Evolutionary conservation across 2,888 invertebrate genomes (phyloP).

Genomic region (Hemicrepidius hirtus): DNA sequence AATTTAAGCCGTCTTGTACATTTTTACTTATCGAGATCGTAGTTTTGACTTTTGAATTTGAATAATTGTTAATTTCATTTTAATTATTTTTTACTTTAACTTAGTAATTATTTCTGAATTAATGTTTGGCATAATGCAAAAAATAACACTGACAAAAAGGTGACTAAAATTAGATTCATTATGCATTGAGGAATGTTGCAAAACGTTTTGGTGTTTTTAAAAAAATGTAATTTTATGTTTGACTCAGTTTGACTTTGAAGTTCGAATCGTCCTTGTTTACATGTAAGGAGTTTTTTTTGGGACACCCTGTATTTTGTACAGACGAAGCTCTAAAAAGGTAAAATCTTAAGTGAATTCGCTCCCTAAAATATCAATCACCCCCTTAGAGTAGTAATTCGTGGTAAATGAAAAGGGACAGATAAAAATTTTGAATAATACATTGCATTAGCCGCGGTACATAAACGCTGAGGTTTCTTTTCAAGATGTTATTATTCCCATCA

Average conservation of each 20-base stretch:
- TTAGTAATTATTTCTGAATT: too few species aligned
- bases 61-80: constrained; percentile 35
- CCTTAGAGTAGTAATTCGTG: background rate
- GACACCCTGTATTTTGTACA: too few species aligned
- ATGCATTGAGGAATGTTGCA: too few species aligned
- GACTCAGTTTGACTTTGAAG: too few species aligned
- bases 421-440: constrained; percentile 19
- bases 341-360: too few species aligned
- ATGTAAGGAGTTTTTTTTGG: too few species aligned
- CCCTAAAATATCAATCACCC: background rate
- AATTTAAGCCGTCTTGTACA: constrained; percentile 20
- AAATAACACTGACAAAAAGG: too few species aligned
- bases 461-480: constrained; percentile 45
- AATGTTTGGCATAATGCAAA: too few species aligned
- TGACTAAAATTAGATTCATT: too few species aligned
- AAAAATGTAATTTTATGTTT: too few species aligned
- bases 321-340: background rate
- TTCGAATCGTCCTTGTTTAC: too few species aligned
- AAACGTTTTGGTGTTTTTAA: too few species aligned
- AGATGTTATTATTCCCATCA: constrained; percentile 41
- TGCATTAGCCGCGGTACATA: constrained; percentile 1
- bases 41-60: constrained; percentile 25
- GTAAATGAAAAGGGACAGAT: constrained; percentile 17
- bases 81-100: constrained; percentile 21
- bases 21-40: constrained; percentile 31